A percentile compares a stretch with the other conserved stretches of the same genome.
phyloP scores from a whole-genome alignment of 1,140 invertebrate species.

The Drosophila micromelanica region DNA sequence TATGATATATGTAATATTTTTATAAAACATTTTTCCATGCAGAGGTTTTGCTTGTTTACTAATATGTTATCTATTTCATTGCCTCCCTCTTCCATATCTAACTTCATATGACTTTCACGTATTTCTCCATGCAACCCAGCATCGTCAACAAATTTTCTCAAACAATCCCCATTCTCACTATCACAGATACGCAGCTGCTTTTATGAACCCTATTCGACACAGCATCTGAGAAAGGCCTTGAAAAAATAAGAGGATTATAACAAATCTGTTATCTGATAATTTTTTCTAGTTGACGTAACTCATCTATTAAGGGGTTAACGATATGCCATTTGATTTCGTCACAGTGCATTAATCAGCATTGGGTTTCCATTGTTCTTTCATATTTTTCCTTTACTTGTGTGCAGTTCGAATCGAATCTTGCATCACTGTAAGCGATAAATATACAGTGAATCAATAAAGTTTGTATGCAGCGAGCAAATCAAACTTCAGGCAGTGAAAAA shows the following conservation, averaged over 20 bases:
- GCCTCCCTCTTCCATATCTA: background rate
- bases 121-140: background rate
- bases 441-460: too few relatives aligned
- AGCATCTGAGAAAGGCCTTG: constrained; percentile 15
- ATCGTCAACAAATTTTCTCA: constrained; percentile 11
- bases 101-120: background rate
- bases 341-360: constrained; percentile 71
- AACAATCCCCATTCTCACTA: background rate
- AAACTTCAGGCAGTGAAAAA: too few relatives aligned
- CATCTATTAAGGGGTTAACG: constrained; percentile 36
- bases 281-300: constrained; percentile 31
- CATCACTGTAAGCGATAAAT: constrained; percentile 19
- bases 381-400: constrained; percentile 17
- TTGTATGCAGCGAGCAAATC: too few relatives aligned
- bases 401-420: constrained; percentile 30
- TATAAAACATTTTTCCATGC: background rate
- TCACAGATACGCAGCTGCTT: constrained; percentile 2
- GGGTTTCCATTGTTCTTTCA: constrained; percentile 26
- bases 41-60: too few relatives aligned
- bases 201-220: constrained; percentile 18
- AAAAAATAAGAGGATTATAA: constrained; percentile 1
- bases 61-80: too few relatives aligned
- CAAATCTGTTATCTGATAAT: constrained; percentile 27
- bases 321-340: constrained; percentile 48
- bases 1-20: too few relatives aligned